These are phyloP conservation scores for Terrapene triunguis DNA, from an alignment of 2,113 vertebrate genomes.

Conservation along the genomic window DNA sequence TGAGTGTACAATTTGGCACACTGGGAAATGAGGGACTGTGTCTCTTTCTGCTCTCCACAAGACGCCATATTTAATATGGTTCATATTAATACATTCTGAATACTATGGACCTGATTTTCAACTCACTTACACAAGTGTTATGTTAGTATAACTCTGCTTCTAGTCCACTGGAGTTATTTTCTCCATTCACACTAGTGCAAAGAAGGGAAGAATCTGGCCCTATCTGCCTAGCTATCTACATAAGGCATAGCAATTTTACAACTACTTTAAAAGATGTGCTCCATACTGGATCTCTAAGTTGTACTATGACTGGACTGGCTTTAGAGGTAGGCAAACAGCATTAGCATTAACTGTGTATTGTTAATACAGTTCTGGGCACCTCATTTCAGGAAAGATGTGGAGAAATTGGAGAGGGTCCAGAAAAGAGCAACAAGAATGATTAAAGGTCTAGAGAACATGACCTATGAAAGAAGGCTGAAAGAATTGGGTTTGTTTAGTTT, in stretches of 20 bases:
- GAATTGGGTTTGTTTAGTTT: too few relatives aligned
- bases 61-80: neutral
- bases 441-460: too few relatives aligned
- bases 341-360: neutral
- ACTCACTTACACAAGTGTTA: neutral
- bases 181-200: neutral
- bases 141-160: neutral
- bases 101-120: neutral
- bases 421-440: too few relatives aligned
- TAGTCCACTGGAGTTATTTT: neutral
- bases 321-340: neutral
- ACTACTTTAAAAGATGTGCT: neutral
- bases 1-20: neutral
- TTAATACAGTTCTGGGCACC: too few relatives aligned
- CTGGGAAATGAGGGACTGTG: neutral
- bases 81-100: neutral
- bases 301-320: neutral
- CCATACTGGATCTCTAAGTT: neutral
- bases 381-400: too few relatives aligned
- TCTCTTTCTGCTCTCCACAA: neutral
- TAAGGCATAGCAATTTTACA: neutral
- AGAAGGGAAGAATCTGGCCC: neutral
- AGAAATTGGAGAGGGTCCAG: too few relatives aligned
- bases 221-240: neutral
- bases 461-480: too few relatives aligned